These are phyloP conservation scores for Megamerina dolium DNA, from an alignment of 2,888 invertebrate genomes.

Conservation along the genomic window DNA sequence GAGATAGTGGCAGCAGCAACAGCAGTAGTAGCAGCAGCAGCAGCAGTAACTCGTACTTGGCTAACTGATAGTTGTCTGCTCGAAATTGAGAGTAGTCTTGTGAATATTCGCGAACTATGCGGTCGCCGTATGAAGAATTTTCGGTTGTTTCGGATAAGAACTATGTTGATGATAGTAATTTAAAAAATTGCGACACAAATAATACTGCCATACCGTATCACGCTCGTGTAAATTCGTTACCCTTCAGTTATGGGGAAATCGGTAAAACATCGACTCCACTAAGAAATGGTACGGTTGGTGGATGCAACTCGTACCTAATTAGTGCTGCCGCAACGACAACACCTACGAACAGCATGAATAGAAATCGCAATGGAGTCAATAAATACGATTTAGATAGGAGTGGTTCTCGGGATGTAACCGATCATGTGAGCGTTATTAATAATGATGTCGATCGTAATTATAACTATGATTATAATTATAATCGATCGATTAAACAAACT, in stretches of 20 bases:
- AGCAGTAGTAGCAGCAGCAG: too few species aligned
- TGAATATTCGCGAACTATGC: constrained; percentile 47
- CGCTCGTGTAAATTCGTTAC: constrained; percentile 81
- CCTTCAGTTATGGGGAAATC: constrained; percentile 80
- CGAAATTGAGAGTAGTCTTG: constrained; percentile 39
- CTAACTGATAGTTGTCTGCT: constrained; percentile 19
- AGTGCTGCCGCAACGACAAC: constrained; percentile 19
- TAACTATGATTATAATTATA: constrained; percentile 19
- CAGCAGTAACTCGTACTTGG: too few species aligned
- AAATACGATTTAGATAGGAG: constrained; percentile 19
- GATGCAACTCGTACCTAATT: too few species aligned
- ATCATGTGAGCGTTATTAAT: neutral
- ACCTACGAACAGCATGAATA: constrained; percentile 25
- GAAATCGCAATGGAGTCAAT: constrained; percentile 5
- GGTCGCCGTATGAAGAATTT: constrained; percentile 45
- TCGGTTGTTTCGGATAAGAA: constrained; percentile 27
- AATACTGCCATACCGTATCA: constrained; percentile 70
- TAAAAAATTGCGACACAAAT: constrained; percentile 27
- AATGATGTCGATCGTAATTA: constrained; percentile 11
- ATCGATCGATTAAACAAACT: constrained; percentile 15
- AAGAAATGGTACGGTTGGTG: constrained; percentile 7
- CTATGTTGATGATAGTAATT: constrained; percentile 21
- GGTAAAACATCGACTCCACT: constrained; percentile 38
- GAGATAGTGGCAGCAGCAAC: too few species aligned
- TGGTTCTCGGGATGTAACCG: neutral